These are phyloP conservation scores for Sternotherus odoratus DNA, from an alignment of 2,797 vertebrate species.

Conservation along the genomic window DNA sequence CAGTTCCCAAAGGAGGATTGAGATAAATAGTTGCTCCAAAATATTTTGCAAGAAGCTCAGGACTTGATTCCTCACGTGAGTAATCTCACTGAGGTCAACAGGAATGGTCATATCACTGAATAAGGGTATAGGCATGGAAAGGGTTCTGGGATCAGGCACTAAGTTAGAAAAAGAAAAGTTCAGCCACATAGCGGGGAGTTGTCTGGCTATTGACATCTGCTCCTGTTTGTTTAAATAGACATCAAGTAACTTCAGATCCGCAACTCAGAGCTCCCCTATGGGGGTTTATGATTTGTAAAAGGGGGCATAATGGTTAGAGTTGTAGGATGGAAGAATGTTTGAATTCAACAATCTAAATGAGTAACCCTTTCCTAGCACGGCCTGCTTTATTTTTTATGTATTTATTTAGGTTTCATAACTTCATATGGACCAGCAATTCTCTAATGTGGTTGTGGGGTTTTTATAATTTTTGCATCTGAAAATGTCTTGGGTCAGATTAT, in stretches of 20 bases:
- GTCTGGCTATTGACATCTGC: neutral
- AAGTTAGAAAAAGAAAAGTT: neutral
- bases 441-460: too few species aligned
- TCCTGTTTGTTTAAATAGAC: rapidly evolving
- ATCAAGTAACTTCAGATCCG: neutral
- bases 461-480: neutral
- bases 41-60: rapidly evolving
- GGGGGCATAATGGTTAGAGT: rapidly evolving
- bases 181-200: neutral
- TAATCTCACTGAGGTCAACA: neutral
- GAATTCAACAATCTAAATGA: rapidly evolving
- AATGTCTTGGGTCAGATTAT: neutral
- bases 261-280: neutral
- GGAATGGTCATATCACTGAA: neutral
- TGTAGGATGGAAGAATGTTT: rapidly evolving
- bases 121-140: neutral
- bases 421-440: too few species aligned
- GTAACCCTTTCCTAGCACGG: neutral
- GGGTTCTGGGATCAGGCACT: neutral
- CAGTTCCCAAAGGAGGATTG: neutral
- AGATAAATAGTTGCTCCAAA: neutral
- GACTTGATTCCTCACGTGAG: neutral
- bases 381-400: too few species aligned
- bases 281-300: neutral
- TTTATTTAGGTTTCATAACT: too few species aligned